Base-by-base conservation (phyloP, 2,113 vertebrate genomes). In the Climacteris rufus region DNA sequence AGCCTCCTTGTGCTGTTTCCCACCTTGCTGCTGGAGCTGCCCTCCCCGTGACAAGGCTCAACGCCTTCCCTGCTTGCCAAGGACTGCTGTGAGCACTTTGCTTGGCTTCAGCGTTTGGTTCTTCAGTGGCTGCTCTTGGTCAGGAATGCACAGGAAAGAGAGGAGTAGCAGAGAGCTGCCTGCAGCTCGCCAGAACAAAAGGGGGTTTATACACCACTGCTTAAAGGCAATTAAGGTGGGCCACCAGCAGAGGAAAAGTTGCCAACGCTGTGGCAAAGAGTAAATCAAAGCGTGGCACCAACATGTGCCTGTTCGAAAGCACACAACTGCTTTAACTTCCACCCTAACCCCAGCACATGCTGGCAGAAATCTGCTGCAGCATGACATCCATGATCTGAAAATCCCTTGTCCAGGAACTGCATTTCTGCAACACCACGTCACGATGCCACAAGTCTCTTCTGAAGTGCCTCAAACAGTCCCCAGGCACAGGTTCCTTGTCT, bases 31-130 rank as follows among this genome's bases (percentile, higher is more conserved):
- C 30, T 1, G 4, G 47, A 82, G 71, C 61, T 91, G 61, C 33
- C 52, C 64, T 54, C 33, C 33, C 2, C 2, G 27, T 56, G 52
- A 88, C 54, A 52, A 47, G 49, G 66, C 49, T 47, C 63, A 61
- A 20, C 0, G 0, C 42, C 52, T 52, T 83, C 52, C 3, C 1
- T 25, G 31, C 1, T 0, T 25, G 65, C 87, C 76, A 68, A 80
- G 57, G 30, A 19, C 42, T 54, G 52, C 70, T 80, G 66, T 9
- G 25, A 89, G 60, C 54, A 30, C 60, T 53, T 37, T 18, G 7
- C 40, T 76, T 57, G 63, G 79, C 78, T 57, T 61, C 75, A 74
- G 50, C 1, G 0, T 65, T 76, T 15, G 16, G 25, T 11, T 72
- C 31, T 65, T 88, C 12, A 42, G 52, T 0, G 0, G 45, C 71